Percentiles rank a stretch among this genome's conserved stretches.
These are phyloP conservation scores for Hirtodrosophila cameraria DNA, from an alignment of 2,888 invertebrate genomes.

Conservation along the genomic window DNA sequence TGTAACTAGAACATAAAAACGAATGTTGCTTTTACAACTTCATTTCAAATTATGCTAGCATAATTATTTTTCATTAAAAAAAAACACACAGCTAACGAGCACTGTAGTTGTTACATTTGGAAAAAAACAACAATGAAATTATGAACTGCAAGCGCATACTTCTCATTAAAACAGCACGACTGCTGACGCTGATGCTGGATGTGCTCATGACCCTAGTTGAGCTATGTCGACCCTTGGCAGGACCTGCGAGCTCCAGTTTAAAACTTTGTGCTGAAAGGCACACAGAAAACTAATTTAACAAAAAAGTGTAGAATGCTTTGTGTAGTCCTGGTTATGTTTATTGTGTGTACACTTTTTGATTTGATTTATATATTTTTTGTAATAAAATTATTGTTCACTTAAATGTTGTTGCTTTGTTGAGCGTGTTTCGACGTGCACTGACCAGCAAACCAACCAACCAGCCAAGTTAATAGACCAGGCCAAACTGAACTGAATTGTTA, in stretches of 20 bases:
- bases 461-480: constrained; percentile 54
- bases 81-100: no score
- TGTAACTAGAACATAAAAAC: no score
- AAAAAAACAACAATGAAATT: constrained; percentile 37
- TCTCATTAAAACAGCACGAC: constrained; percentile 59
- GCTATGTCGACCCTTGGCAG: neutral
- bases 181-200: constrained; percentile 52
- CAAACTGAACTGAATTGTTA: constrained; percentile 50
- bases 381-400: constrained; percentile 33
- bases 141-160: constrained; percentile 27
- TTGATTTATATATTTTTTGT: constrained; percentile 1
- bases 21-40: no score
- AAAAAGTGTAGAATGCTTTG: constrained; percentile 6
- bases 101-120: neutral
- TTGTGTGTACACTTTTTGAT: constrained; percentile 11
- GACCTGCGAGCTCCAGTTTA: neutral
- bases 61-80: no score
- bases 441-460: no score
- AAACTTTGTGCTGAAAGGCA: neutral
- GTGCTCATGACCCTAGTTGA: constrained; percentile 52
- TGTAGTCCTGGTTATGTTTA: neutral
- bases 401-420: constrained; percentile 21
- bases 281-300: constrained; percentile 51
- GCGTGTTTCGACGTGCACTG: constrained; percentile 29
- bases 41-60: no score